These are phyloP conservation scores for Aethina tumida DNA, from an alignment of 1,140 invertebrate species.

Conservation along the genomic window DNA sequence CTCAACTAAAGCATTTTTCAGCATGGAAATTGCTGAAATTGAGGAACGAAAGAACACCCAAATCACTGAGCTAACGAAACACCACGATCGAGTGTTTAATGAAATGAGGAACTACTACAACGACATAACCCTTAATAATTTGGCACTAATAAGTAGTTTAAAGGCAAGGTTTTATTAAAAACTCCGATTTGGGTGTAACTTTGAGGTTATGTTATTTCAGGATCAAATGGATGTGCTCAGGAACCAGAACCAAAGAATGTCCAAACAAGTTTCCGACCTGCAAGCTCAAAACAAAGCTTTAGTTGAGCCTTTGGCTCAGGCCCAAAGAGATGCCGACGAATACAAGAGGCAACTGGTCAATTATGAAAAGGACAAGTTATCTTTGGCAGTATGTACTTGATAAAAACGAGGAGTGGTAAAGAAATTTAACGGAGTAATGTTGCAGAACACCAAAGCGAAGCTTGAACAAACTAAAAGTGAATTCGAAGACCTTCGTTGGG, in stretches of 20 bases:
- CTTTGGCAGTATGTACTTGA: slow-evolving; percentile 38
- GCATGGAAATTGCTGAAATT: slow-evolving; percentile 72
- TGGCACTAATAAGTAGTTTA: slow-evolving; percentile 69
- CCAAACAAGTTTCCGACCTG: slow-evolving; percentile 52
- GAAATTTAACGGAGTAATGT: slow-evolving; percentile 23
- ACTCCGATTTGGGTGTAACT: background rate
- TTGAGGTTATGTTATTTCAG: slow-evolving; percentile 34
- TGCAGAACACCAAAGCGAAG: slow-evolving; percentile 54
- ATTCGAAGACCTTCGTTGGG: slow-evolving; percentile 63
- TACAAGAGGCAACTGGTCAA: slow-evolving; percentile 62
- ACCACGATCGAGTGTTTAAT: slow-evolving; percentile 74
- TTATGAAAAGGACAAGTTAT: slow-evolving; percentile 70
- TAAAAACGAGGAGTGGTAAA: background rate
- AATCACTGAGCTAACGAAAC: slow-evolving; percentile 65
- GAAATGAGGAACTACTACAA: slow-evolving; percentile 92
- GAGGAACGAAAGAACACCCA: slow-evolving; percentile 86
- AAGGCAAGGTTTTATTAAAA: slow-evolving; percentile 43
- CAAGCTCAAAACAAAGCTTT: slow-evolving; percentile 63
- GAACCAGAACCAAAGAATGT: slow-evolving; percentile 67
- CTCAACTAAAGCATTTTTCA: no score
- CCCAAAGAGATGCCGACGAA: slow-evolving; percentile 55
- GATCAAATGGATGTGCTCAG: slow-evolving; percentile 79
- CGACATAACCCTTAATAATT: slow-evolving; percentile 84
- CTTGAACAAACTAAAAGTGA: slow-evolving; percentile 51
- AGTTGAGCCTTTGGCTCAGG: slow-evolving; percentile 57